A percentile compares a stretch with the other conserved stretches of the same genome.
phyloP scores from a whole-genome alignment of 2,797 vertebrate species.

The Salmo trutta region DNA sequence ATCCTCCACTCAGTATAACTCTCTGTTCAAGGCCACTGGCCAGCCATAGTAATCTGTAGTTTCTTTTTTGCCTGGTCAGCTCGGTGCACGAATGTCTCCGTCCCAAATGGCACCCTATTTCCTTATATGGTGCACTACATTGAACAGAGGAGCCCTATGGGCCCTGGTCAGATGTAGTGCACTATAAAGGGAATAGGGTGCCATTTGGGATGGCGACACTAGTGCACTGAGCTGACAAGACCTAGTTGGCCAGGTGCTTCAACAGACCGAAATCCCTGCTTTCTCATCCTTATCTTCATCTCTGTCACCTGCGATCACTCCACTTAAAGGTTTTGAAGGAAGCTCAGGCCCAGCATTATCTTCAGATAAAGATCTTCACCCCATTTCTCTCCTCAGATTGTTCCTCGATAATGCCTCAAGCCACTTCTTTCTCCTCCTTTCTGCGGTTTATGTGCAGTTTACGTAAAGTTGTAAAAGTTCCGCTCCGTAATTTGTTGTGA shows the following conservation, averaged over 20 bases:
- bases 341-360: not conserved
- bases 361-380: conserved; percentile 12
- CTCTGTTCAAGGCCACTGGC: not conserved
- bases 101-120: not conserved
- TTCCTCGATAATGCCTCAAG: not conserved
- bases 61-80: not conserved
- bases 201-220: not conserved
- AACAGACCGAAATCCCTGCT: conserved; percentile 13
- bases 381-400: conserved; percentile 8
- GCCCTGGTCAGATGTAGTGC: not conserved
- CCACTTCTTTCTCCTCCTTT: not conserved
- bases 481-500: conserved; percentile 14
- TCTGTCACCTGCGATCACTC: conserved; percentile 21
- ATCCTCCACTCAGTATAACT: not conserved
- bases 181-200: not conserved
- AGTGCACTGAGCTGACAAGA: not conserved
- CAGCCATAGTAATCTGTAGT: not conserved
- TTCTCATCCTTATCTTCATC: conserved; percentile 24
- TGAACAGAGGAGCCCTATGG: too few species aligned
- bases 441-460: conserved; percentile 5
- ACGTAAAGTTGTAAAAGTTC: conserved; percentile 16
- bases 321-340: conserved; percentile 14
- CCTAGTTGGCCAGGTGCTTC: conserved; percentile 22
- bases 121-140: too few species aligned
- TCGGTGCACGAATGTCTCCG: not conserved